Evolutionary conservation across 2,888 invertebrate genomes (phyloP), one percentile per base, ranked within the genome.

Genomic region (Gasteruption jaculator): DNA sequence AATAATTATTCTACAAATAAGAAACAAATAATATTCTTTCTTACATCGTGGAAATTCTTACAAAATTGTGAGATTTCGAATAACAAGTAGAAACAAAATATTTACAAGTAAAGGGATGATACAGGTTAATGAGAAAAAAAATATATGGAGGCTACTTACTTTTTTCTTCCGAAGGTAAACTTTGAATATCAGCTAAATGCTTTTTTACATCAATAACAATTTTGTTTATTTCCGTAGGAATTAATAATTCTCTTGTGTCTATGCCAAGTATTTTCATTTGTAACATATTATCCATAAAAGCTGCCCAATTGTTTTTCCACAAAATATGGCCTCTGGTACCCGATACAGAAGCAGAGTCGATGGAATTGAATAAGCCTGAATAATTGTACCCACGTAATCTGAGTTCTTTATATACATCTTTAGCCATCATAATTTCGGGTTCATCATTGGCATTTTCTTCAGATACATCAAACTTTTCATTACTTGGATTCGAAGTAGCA

Each of bases 281-380:
- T 21, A 85, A 65, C 76, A 85, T 78, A 8, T 78, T 80, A 56
- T 86, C 85, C 65, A 85, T 71, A 61, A 82, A 85, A 1, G 81
- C 75, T 3, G 82, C 76, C 82, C 83, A 86, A 56, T 82, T 81
- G 43, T 76, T 77, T 10, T 65, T 66, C 83, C 84, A 85, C 5
- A 52, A 42, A 7, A 76, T 53, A 12, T 50, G 63, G 4, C 72
- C 75, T 4, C 54, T 59, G 1, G 42, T 49, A 1, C 71, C 77
- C 38, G 63, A 56, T 32, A 71, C 66, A 34, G 77, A 74, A 1
- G 74, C 63, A 16, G 71, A 65, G 4, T 67, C 55, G 3, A 83
- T 62, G 8, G 78, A 76, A 45, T 71, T 68, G 58, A 79, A 80
- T 0, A 67, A 30, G 1, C 74, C 75, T 3, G 65, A 61, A 53